Base-by-base conservation (phyloP, 2,888 invertebrate genomes). In the Macaria notata region DNA sequence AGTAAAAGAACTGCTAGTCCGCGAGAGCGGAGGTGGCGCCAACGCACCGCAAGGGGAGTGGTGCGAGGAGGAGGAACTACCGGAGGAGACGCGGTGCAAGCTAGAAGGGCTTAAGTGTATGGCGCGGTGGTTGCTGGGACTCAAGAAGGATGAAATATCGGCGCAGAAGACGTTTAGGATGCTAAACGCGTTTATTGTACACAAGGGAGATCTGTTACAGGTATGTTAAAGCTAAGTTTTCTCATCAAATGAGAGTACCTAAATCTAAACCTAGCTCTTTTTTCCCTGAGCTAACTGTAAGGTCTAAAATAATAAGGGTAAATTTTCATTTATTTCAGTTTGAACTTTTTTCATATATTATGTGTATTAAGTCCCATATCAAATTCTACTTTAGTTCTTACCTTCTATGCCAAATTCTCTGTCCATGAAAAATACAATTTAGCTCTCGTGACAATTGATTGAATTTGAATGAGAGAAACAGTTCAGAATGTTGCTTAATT, bases 81-180 rank as follows among this genome's bases (percentile, higher is more conserved):
- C 98, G 0, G 96, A 97, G 70, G 98, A 98, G 82, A 98, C 98
- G 0, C 92, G 95, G 42, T 97, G 97, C 88, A 98, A 98, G 91
- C 94, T 98, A 60, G 98, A 98, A 84, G 98, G 97, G 0, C 93
- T 99, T 73, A 99, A 99, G 86, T 95, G 98, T 63, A 98, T 99
- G 96, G 98, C 98, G 0, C 94, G 99, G 47, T 99, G 99, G 98
- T 89, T 99, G 44, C 90, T 98, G 41, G 99, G 99, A 0, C 88
- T 98, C 52, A 98, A 97, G 85, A 95, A 95, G 59, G 97, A 98
- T 76, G 95, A 95, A 61, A 93, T 96, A 19, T 96, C 97, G 0
- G 98, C 97, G 0, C 96, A 97, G 86, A 98, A 98, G 84, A 98
- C 98, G 3, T 97, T 99, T 86, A 93, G 98, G 59, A 97, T 99